phyloP scores from a whole-genome alignment of 2,113 vertebrate species.

The Phaetusa simplex region DNA sequence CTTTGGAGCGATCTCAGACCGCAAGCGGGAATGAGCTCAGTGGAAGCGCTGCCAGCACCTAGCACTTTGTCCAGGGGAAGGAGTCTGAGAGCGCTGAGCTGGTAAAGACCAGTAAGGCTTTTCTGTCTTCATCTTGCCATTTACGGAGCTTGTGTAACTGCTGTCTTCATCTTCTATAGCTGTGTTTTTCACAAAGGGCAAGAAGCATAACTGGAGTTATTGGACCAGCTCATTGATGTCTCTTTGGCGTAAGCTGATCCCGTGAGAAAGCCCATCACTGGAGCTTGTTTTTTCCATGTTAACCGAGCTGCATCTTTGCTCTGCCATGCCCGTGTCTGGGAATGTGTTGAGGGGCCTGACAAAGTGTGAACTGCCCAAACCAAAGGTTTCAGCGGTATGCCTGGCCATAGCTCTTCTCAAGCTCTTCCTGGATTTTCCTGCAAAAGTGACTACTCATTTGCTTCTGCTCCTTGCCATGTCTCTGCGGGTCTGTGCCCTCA shows the following conservation, averaged over 20 bases:
- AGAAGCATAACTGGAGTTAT: not conserved
- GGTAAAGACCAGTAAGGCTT: not conserved
- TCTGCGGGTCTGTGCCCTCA: not conserved
- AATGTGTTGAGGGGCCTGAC: not conserved
- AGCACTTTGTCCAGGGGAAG: not conserved
- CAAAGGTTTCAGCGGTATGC: not conserved
- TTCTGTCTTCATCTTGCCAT: not conserved
- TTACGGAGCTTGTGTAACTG: not conserved
- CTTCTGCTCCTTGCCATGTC: not conserved
- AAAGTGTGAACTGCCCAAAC: not conserved
- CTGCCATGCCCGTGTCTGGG: not conserved
- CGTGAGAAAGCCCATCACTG: not conserved
- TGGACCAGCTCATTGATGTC: not conserved
- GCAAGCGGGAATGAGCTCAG: not conserved
- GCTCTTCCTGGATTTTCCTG: not conserved
- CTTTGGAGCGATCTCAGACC: not conserved
- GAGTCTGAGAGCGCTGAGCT: not conserved
- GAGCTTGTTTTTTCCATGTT: not conserved
- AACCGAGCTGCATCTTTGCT: not conserved
- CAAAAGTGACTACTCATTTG: not conserved
- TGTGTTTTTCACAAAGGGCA: not conserved
- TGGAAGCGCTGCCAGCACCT: not conserved
- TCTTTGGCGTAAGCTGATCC: not conserved
- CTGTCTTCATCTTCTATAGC: not conserved
- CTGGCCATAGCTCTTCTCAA: not conserved